These are phyloP conservation scores for Gonioctena quinquepunctata DNA, from an alignment of 1,140 invertebrate genomes.

Conservation along the genomic window DNA sequence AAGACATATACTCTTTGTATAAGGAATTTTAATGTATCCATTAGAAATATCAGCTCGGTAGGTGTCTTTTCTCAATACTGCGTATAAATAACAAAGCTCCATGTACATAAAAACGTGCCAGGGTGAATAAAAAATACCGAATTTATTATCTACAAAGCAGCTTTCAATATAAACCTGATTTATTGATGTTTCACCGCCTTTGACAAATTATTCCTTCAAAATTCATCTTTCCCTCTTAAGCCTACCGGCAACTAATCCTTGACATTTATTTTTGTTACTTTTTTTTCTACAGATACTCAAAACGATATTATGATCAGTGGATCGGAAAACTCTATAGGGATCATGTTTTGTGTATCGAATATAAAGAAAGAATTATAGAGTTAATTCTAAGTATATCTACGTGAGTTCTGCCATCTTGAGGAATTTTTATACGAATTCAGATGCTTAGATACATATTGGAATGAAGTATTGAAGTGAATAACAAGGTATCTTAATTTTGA, in stretches of 20 bases:
- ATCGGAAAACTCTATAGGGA: no score
- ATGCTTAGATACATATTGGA: no score
- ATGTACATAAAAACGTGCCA: not conserved
- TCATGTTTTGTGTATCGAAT: no score
- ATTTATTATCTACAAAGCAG: not conserved
- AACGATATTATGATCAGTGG: no score
- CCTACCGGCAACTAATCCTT: not conserved
- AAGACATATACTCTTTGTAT: not conserved
- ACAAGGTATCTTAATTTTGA: no score
- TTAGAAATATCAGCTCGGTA: slow-evolving; percentile 8
- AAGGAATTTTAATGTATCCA: not conserved
- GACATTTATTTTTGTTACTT: not conserved
- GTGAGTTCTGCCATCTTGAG: no score
- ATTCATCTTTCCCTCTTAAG: not conserved
- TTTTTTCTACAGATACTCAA: no score
- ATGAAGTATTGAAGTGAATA: no score
- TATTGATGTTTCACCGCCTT: not conserved
- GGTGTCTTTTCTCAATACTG: slow-evolving; percentile 4
- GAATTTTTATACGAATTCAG: no score
- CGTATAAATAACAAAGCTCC: not conserved
- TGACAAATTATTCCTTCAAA: not conserved
- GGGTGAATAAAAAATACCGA: not conserved
- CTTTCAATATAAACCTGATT: not conserved
- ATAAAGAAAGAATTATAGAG: no score
- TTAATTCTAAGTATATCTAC: no score